Evolutionary conservation across 2,113 vertebrate species (phyloP).

Genomic region (Synodontis membranacea): DNA sequence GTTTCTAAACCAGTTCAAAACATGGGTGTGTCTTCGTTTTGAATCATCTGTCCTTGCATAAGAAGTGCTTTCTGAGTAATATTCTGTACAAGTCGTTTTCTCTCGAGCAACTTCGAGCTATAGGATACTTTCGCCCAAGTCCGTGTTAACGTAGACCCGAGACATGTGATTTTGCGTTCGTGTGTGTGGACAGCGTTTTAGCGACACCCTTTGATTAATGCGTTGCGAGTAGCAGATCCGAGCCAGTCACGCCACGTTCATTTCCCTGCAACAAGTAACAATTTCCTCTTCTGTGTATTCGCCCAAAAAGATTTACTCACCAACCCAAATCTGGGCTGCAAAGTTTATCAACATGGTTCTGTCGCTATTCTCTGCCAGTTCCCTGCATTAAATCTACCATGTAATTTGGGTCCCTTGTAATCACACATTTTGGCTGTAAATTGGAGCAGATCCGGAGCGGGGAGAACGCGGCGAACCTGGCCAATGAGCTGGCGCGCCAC

Average conservation of each 20-base stretch:
- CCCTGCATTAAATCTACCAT: conserved; percentile 7
- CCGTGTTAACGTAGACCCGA: neutral
- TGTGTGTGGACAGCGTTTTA: conserved; percentile 17
- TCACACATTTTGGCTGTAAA: conserved; percentile 37
- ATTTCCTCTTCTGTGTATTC: conserved; percentile 2
- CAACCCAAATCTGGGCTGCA: conserved; percentile 9
- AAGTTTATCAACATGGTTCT: conserved; percentile 38
- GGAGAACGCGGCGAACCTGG: conserved; percentile 95
- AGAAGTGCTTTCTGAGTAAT: neutral
- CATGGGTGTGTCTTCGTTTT: neutral
- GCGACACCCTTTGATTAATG: conserved; percentile 16
- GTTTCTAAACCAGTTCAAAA: neutral
- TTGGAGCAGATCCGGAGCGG: conserved; percentile 88
- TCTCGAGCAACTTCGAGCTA: neutral
- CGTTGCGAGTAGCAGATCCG: neutral
- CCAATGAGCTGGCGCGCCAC: conserved; percentile 95
- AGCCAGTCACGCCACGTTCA: conserved; percentile 23
- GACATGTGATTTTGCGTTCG: conserved; percentile 9
- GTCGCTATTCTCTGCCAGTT: neutral
- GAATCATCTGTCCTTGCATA: neutral
- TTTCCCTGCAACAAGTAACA: conserved; percentile 2
- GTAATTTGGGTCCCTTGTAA: conserved; percentile 19
- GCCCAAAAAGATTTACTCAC: neutral
- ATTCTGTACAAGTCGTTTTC: neutral
- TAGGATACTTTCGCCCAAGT: neutral